These are phyloP conservation scores for Myoxocephalus aenaeus DNA, from an alignment of 2,797 vertebrate genomes.

Conservation along the genomic window DNA sequence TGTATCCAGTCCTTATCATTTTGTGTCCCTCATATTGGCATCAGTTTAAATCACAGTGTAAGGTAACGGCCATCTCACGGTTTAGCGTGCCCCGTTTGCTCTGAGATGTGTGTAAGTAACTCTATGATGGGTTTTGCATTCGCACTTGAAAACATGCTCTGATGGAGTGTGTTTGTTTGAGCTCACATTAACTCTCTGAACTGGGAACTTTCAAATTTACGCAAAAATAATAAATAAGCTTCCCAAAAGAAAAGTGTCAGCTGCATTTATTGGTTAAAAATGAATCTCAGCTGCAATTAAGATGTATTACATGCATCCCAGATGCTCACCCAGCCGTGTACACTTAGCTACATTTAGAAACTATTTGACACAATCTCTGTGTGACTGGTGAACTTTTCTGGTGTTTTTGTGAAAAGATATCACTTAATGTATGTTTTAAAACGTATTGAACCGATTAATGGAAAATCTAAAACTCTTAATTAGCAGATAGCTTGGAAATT, in stretches of 20 bases:
- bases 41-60: slow-evolving; percentile 19
- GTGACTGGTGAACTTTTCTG: neutral
- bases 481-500: slow-evolving; percentile 8
- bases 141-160: slow-evolving; percentile 2
- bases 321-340: neutral
- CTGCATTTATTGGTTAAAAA: neutral
- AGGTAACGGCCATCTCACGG: slow-evolving; percentile 29
- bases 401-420: neutral
- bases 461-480: slow-evolving; percentile 1
- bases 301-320: neutral
- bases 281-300: neutral
- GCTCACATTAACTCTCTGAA: neutral
- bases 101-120: slow-evolving; percentile 22
- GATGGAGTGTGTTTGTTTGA: slow-evolving; percentile 34
- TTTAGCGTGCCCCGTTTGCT: slow-evolving; percentile 27
- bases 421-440: neutral
- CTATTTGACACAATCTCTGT: neutral
- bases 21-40: slow-evolving; percentile 19
- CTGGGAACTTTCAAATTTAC: neutral
- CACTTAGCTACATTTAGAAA: neutral
- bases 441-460: neutral
- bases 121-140: neutral
- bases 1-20: slow-evolving; percentile 32
- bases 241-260: neutral
- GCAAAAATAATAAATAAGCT: neutral